These are phyloP conservation scores for Lytechinus variegatus DNA, from an alignment of 35 echinoderm and acorn worm species.

Conservation along the genomic window DNA sequence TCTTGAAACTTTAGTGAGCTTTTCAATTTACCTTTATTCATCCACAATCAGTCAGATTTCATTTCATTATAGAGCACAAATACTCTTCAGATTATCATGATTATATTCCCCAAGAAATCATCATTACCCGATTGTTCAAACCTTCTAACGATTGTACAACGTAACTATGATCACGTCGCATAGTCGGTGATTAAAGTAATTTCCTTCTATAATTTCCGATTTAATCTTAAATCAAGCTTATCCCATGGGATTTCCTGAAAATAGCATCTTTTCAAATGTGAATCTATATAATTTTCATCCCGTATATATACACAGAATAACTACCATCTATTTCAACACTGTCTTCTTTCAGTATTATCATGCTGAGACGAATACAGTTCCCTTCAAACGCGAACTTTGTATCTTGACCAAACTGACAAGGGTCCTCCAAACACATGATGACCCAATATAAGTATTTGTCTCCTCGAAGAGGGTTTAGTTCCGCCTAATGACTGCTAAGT, in stretches of 20 bases:
- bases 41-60: background rate
- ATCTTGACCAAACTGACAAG: background rate
- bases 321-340: no score
- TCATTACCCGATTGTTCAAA: background rate
- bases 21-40: background rate
- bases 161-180: background rate
- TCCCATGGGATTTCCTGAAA: background rate
- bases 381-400: background rate
- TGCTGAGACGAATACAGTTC: background rate
- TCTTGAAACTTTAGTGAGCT: background rate
- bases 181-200: background rate
- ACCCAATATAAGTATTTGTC: background rate
- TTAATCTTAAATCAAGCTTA: background rate
- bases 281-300: background rate
- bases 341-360: no score
- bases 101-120: background rate
- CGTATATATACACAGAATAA: background rate
- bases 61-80: background rate
- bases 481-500: conserved; percentile 9
- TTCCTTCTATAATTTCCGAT: background rate
- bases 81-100: background rate
- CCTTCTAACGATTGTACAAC: background rate
- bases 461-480: background rate
- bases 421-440: background rate
- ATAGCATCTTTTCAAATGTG: background rate